Evolutionary conservation across 2,797 vertebrate genomes (phyloP).

Genomic region (Heteromormyrus szaboi): DNA sequence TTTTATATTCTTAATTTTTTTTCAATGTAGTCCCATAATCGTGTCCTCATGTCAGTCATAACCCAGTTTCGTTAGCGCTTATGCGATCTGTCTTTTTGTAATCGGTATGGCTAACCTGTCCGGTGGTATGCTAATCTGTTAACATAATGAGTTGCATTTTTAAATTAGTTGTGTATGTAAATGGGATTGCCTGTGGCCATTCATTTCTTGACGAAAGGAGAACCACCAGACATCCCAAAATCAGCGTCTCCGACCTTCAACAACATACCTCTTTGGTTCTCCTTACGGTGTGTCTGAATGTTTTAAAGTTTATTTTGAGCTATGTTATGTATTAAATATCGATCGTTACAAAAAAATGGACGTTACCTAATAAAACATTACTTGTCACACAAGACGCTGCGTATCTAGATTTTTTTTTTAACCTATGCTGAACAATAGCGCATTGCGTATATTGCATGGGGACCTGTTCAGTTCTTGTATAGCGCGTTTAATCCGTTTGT

Average conservation of each 20-base stretch:
- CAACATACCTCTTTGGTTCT: neutral
- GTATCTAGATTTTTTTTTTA: neutral
- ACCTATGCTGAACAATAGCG: neutral
- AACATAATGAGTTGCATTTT: neutral
- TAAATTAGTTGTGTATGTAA: neutral
- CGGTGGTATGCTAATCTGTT: neutral
- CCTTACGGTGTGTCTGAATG: slow-evolving; percentile 14
- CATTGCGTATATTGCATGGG: neutral
- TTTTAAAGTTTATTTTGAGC: slow-evolving; percentile 40
- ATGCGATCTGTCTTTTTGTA: neutral
- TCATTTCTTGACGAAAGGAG: neutral
- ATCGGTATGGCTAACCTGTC: neutral
- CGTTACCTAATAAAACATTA: slow-evolving; percentile 21
- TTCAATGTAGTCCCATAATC: neutral
- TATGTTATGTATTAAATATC: slow-evolving; percentile 15
- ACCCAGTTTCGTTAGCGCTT: neutral
- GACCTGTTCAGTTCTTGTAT: neutral
- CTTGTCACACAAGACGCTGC: slow-evolving; percentile 35
- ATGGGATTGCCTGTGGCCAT: neutral
- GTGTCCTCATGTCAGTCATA: neutral
- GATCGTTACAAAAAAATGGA: slow-evolving; percentile 23
- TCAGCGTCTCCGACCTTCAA: neutral
- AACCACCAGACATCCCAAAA: neutral
- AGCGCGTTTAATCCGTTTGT: neutral
- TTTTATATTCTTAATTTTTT: neutral